Conservation (phyloP, 2,888 invertebrate genomes). For the Phytoseiulus persimilis region DNA sequence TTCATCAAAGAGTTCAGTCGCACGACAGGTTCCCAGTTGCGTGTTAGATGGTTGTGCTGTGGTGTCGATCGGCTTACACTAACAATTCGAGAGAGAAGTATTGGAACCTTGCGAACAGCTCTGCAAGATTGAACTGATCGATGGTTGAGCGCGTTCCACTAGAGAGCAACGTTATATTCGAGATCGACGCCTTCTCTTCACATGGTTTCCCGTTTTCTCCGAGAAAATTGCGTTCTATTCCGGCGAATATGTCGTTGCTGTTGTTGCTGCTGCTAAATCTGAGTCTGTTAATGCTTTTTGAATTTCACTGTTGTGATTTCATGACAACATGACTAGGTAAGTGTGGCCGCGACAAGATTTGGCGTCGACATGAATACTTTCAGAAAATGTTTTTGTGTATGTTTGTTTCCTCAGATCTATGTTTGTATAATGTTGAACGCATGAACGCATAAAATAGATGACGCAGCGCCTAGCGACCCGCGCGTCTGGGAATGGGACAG, state of each 20-base stretch:
- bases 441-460: neutral
- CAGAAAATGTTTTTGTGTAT: neutral
- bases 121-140: neutral
- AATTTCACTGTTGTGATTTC: neutral
- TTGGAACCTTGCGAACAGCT: neutral
- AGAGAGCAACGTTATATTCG: neutral
- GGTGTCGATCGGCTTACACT: neutral
- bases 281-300: neutral
- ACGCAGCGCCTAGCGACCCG: slow-evolving; percentile 24
- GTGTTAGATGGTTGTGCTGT: neutral
- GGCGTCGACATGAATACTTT: neutral
- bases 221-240: neutral
- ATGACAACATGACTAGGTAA: neutral
- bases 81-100: neutral
- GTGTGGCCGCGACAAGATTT: neutral
- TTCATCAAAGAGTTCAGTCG: neutral
- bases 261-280: neutral
- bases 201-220: neutral
- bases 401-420: neutral
- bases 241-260: neutral
- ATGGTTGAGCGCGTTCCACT: neutral
- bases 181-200: neutral
- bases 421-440: neutral
- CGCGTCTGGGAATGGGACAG: slow-evolving; percentile 37
- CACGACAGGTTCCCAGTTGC: neutral